Percentiles rank a stretch among this genome's conserved stretches.
phyloP scores from a whole-genome alignment of 37 sponge, comb jelly and placozoan genomes.

The Haliclona indistincta region DNA sequence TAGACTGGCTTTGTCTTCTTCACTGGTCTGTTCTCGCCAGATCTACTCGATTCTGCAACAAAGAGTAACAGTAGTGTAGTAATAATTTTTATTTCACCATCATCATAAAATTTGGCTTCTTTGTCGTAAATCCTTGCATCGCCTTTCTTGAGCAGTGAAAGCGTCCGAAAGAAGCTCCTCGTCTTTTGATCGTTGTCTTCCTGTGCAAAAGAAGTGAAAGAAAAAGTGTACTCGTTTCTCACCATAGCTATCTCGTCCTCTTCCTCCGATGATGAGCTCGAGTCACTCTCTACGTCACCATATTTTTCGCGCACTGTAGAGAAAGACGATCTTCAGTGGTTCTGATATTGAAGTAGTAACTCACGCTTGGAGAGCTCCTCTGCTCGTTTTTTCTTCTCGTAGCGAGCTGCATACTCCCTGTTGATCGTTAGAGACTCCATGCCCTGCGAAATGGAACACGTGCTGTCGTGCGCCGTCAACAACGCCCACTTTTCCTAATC shows the following conservation, averaged over 20 bases:
- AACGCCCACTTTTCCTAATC: too few relatives aligned
- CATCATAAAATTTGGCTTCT: neutral
- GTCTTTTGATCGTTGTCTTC: conserved; percentile 65
- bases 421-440: conserved; percentile 74
- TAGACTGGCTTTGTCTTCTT: conserved; percentile 65
- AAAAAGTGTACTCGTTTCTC: too few relatives aligned
- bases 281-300: conserved; percentile 47
- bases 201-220: too few relatives aligned
- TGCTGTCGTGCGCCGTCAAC: too few relatives aligned
- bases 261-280: conserved; percentile 70
- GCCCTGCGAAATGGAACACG: too few relatives aligned
- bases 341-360: conserved; percentile 8
- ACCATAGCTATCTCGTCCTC: too few relatives aligned
- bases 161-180: conserved; percentile 79
- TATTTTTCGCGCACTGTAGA: conserved; percentile 67
- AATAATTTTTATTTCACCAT: neutral
- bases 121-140: conserved; percentile 72
- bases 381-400: conserved; percentile 65
- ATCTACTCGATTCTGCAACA: too few relatives aligned
- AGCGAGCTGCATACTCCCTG: conserved; percentile 75
- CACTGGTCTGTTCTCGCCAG: too few relatives aligned
- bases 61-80: too few relatives aligned
- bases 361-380: conserved; percentile 82
- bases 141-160: conserved; percentile 76
- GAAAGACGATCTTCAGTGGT: neutral